Percentiles rank a stretch among this genome's conserved stretches.
Conservation (phyloP, 2,888 invertebrate genomes). For the Dendrolimus pini region DNA sequence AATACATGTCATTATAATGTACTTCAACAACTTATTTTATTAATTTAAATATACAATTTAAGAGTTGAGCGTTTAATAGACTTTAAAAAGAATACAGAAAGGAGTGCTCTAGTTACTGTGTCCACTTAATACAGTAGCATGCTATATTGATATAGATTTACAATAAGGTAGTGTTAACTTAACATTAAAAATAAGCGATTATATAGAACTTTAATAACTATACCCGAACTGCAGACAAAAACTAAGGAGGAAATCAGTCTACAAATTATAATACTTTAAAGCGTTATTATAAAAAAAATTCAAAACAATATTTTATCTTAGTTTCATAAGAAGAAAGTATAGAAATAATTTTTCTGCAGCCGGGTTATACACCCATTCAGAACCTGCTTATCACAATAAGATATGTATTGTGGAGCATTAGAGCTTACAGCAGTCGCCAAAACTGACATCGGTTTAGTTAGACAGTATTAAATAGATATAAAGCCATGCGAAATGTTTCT, state of each 20-base stretch:
- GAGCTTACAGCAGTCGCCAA: too few species aligned
- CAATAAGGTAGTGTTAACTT: neutral
- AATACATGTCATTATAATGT: conserved; percentile 3
- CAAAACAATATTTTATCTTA: neutral
- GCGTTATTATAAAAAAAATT: neutral
- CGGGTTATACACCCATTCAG: neutral
- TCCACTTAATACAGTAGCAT: conserved; percentile 50
- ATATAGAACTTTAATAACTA: neutral
- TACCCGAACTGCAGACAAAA: neutral
- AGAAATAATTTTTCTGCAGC: neutral
- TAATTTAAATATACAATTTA: neutral
- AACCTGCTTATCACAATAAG: neutral
- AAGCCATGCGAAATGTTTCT: too few species aligned
- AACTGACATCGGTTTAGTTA: too few species aligned
- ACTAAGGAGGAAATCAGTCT: neutral
- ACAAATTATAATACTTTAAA: neutral
- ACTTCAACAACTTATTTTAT: neutral
- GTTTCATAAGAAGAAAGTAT: neutral
- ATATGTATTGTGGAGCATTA: too few species aligned
- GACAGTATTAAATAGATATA: too few species aligned
- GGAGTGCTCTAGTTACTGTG: conserved; percentile 15
- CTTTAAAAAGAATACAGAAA: conserved; percentile 5
- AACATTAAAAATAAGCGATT: neutral
- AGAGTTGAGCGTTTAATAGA: neutral
- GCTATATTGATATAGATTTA: conserved; percentile 16